Conservation (phyloP, 2,797 vertebrate species). For the Siniperca scherzeri region DNA sequence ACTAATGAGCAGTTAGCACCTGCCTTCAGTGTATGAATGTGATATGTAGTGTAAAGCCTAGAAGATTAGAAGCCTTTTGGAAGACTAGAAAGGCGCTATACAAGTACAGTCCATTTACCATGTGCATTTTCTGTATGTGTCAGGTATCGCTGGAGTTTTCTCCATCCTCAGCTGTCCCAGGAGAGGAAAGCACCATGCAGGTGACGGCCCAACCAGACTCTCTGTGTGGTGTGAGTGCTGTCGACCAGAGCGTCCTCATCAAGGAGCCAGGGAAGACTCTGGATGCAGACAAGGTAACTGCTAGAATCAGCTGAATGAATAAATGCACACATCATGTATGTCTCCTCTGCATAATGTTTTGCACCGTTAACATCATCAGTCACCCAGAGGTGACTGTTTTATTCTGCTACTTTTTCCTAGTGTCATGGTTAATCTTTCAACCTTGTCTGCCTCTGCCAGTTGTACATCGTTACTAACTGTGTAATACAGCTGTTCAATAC, state of each 20-base stretch:
- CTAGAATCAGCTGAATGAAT: not conserved
- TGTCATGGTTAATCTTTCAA: not conserved
- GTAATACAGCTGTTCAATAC: not conserved
- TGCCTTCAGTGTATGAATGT: too few relatives aligned
- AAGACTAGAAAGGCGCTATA: too few relatives aligned
- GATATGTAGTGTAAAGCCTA: too few relatives aligned
- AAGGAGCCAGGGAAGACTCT: slow-evolving; percentile 83
- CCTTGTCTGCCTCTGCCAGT: not conserved
- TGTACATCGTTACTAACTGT: not conserved
- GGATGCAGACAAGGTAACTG: slow-evolving; percentile 76
- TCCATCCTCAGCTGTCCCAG: slow-evolving; percentile 80
- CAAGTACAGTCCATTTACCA: too few relatives aligned
- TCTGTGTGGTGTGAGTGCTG: slow-evolving; percentile 88
- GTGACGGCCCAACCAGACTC: too few relatives aligned
- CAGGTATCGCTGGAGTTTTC: slow-evolving; percentile 88
- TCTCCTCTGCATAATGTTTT: not conserved
- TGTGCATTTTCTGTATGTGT: too few relatives aligned
- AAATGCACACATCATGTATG: not conserved
- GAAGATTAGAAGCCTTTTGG: too few relatives aligned
- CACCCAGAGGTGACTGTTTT: not conserved
- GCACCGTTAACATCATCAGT: not conserved
- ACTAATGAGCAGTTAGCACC: too few relatives aligned
- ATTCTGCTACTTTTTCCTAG: not conserved
- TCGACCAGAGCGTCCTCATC: slow-evolving; percentile 90
- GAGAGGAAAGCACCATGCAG: slow-evolving; percentile 76